Conservation (phyloP, 35 echinoderm and acorn worm genomes). For the Apostichopus californicus region DNA sequence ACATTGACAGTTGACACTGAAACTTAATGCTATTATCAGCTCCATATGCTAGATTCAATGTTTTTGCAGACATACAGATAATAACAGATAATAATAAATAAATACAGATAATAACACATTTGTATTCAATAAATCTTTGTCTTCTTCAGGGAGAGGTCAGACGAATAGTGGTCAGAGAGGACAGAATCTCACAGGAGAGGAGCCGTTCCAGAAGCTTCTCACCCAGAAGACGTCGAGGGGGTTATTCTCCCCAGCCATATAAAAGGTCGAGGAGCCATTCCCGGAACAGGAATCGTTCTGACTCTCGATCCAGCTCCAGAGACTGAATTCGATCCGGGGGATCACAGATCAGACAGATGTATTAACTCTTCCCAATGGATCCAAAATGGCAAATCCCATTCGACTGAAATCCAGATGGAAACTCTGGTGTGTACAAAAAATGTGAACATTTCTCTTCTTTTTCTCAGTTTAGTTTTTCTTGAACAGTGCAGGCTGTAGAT, state of each 20-base stretch:
- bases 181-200: constrained; percentile 25
- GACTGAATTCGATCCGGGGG: neutral
- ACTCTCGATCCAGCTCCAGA: constrained; percentile 35
- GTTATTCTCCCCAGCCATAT: neutral
- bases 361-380: neutral
- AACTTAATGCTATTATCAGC: too few relatives aligned
- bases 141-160: neutral
- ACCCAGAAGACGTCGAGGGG: neutral
- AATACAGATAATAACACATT: too few relatives aligned
- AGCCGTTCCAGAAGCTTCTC: constrained; percentile 37
- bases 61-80: too few relatives aligned
- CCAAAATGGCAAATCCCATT: neutral
- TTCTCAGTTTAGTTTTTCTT: neutral
- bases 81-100: too few relatives aligned
- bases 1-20: too few relatives aligned
- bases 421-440: constrained; percentile 7
- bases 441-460: neutral
- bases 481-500: neutral
- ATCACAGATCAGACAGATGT: neutral
- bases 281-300: constrained; percentile 9
- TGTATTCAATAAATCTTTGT: too few relatives aligned
- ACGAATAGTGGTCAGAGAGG: neutral
- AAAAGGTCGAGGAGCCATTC: constrained; percentile 12
- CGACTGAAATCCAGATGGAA: neutral
- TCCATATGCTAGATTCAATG: too few relatives aligned